A percentile compares a stretch with the other conserved stretches of the same genome.
Conservation (phyloP, 1,140 invertebrate species). For the Cydia amplana region DNA sequence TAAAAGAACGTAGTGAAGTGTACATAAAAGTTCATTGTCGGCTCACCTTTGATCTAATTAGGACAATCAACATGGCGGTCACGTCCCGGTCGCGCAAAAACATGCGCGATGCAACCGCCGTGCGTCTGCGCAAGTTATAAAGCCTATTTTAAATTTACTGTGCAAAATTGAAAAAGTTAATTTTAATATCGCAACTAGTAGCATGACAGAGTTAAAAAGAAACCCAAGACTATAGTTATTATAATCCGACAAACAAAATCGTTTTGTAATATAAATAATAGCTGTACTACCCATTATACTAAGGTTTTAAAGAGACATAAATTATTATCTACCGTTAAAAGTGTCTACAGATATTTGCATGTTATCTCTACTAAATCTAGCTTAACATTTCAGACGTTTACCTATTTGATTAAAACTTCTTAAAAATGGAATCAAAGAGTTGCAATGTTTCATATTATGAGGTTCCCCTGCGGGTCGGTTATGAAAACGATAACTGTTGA, state of each 20-base stretch:
- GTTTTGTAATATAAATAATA: no score
- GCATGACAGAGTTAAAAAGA: not conserved
- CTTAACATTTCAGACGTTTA: no score
- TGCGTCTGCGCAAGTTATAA: constrained; percentile 2
- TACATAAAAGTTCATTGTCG: constrained; percentile 32
- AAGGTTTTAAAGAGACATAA: no score
- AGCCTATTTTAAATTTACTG: not conserved
- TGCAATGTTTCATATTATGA: not conserved
- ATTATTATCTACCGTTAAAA: no score
- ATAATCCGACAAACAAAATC: no score
- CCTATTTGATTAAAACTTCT: not conserved
- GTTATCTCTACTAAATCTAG: no score
- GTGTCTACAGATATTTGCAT: no score
- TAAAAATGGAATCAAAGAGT: not conserved
- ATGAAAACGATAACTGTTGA: not conserved
- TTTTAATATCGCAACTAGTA: not conserved
- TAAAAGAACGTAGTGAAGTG: not conserved
- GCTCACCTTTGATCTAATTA: constrained; percentile 64
- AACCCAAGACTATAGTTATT: not conserved
- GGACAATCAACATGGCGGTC: constrained; percentile 53
- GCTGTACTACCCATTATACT: no score
- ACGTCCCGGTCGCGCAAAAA: constrained; percentile 52
- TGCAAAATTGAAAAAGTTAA: not conserved
- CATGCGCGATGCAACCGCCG: constrained; percentile 39
- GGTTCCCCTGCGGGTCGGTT: not conserved